A percentile compares a stretch with the other conserved stretches of the same genome.
Conservation (phyloP, 2,888 invertebrate species). For the Epirrhoe tristata region DNA sequence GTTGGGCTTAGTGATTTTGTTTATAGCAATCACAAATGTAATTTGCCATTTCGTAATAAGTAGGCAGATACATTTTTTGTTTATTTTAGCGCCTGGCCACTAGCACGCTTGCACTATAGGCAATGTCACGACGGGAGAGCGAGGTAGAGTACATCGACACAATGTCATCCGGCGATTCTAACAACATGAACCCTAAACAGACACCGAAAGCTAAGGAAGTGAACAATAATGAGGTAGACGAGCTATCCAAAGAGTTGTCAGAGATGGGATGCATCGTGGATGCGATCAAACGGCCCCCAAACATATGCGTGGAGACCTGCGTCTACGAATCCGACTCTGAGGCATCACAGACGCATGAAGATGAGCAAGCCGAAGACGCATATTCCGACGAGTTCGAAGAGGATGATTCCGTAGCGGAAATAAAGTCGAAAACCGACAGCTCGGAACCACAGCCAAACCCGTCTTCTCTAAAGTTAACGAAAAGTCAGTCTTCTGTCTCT, state of each 20-base stretch:
- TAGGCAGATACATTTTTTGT: constrained; percentile 34
- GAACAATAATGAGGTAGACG: constrained; percentile 81
- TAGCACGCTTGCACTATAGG: constrained; percentile 66
- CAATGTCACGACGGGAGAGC: constrained; percentile 68
- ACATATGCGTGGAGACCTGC: constrained; percentile 76
- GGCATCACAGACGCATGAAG: constrained; percentile 46
- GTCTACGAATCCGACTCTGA: constrained; percentile 68
- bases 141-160: constrained; percentile 65
- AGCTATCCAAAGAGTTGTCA: constrained; percentile 73
- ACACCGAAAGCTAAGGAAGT: constrained; percentile 66
- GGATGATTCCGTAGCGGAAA: constrained; percentile 57
- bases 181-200: constrained; percentile 68
- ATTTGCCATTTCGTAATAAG: constrained; percentile 23
- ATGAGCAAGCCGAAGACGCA: constrained; percentile 56
- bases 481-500: constrained; percentile 69
- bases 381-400: constrained; percentile 82
- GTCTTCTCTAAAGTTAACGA: constrained; percentile 62
- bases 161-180: constrained; percentile 74
- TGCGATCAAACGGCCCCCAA: constrained; percentile 71
- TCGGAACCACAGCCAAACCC: constrained; percentile 46
- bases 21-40: constrained; percentile 19
- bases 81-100: constrained; percentile 54
- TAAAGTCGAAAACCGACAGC: constrained; percentile 51
- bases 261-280: constrained; percentile 81
- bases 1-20: constrained; percentile 4